A percentile compares a stretch with the other conserved stretches of the same genome.
These are phyloP conservation scores for Drosophila rubida DNA, from an alignment of 2,888 invertebrate species.

Conservation along the genomic window DNA sequence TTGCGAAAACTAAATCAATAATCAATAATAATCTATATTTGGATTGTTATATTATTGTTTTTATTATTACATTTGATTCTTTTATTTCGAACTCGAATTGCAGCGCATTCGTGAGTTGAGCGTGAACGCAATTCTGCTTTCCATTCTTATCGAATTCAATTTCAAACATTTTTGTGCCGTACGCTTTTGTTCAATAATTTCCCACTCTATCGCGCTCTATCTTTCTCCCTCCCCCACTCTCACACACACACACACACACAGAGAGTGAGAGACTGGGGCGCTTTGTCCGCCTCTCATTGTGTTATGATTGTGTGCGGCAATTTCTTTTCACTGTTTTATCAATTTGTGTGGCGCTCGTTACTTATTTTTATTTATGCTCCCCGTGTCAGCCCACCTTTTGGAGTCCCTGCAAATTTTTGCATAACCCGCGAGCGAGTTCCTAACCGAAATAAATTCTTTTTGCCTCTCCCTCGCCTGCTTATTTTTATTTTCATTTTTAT, in stretches of 20 bases:
- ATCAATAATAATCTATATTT: too few relatives aligned
- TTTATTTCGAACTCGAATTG: not conserved
- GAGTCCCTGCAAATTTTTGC: conserved; percentile 70
- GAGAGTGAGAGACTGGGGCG: too few relatives aligned
- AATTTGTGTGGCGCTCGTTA: conserved; percentile 76
- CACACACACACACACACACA: too few relatives aligned
- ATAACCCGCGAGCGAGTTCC: conserved; percentile 79
- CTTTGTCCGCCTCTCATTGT: conserved; percentile 18
- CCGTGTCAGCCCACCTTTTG: conserved; percentile 26
- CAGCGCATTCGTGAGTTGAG: conserved; percentile 44
- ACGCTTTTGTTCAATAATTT: conserved; percentile 78
- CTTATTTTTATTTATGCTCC: conserved; percentile 74
- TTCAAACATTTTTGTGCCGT: conserved; percentile 67
- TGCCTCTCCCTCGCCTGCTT: not conserved
- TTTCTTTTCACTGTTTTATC: conserved; percentile 76
- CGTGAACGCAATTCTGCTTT: conserved; percentile 36
- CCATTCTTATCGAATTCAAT: conserved; percentile 67
- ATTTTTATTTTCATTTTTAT: conserved; percentile 63
- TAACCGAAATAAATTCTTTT: conserved; percentile 76
- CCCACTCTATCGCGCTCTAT: conserved; percentile 33
- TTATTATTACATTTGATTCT: not conserved
- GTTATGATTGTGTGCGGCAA: conserved; percentile 61
- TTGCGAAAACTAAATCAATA: too few relatives aligned
- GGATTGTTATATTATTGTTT: too few relatives aligned
- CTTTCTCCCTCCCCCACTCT: conserved; percentile 1